phyloP scores from a whole-genome alignment of 92 coral and sea anemone species.

The Epizoanthus rinbou region DNA sequence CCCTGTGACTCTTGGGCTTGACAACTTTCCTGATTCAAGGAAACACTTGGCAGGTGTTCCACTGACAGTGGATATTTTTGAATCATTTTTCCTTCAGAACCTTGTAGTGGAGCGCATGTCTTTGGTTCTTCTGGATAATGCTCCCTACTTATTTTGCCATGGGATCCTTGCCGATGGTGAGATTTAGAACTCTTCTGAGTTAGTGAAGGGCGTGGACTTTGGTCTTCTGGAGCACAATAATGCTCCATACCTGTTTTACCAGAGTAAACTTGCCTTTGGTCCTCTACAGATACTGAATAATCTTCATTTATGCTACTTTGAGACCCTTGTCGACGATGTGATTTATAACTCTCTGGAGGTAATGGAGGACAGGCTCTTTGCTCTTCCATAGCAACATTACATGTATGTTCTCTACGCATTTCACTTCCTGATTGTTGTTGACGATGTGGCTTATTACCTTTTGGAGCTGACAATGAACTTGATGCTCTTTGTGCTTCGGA shows the following conservation, averaged over 20 bases:
- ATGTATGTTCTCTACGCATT: conserved; percentile 14
- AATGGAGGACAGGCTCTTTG: neutral
- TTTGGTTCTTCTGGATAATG: neutral
- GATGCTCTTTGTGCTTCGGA: neutral
- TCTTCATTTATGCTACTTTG: conserved; percentile 6
- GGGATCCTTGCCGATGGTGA: neutral
- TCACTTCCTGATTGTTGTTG: neutral
- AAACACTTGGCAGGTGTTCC: no score
- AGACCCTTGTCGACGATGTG: conserved; percentile 21
- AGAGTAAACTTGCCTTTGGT: neutral
- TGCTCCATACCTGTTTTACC: neutral
- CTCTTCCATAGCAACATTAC: neutral
- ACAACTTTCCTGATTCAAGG: no score
- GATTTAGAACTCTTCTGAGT: neutral
- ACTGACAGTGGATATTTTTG: no score
- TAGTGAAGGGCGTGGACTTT: neutral
- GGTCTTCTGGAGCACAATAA: neutral
- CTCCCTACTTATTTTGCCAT: neutral
- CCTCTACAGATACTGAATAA: neutral
- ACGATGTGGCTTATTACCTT: neutral
- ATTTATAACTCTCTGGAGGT: neutral
- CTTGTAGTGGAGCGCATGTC: no score
- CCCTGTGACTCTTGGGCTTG: no score
- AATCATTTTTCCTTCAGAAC: no score
- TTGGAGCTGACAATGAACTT: neutral